phyloP scores from a whole-genome alignment of 2,797 vertebrate genomes.

The Ataeniobius toweri region DNA sequence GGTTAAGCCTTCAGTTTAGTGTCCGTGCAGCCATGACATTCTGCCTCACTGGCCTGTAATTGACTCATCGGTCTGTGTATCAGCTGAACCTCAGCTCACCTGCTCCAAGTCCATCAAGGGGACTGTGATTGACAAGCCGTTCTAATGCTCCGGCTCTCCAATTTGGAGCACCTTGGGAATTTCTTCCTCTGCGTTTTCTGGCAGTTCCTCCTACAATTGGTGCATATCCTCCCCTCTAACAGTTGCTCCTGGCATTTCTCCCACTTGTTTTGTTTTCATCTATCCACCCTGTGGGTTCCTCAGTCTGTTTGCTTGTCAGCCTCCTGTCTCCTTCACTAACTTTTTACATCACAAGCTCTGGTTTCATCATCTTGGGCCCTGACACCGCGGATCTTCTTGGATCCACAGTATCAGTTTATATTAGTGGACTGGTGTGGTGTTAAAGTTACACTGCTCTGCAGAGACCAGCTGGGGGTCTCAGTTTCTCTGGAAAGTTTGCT shows the following conservation, averaged over 20 bases:
- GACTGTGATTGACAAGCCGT: constrained; percentile 69
- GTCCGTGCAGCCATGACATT: constrained; percentile 75
- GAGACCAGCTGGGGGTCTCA: constrained; percentile 63
- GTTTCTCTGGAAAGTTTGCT: constrained; percentile 71
- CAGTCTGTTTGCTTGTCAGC: constrained; percentile 50
- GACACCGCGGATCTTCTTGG: constrained; percentile 11
- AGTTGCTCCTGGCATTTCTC: constrained; percentile 42
- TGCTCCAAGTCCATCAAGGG: constrained; percentile 58
- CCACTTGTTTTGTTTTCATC: constrained; percentile 54
- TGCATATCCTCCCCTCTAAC: neutral
- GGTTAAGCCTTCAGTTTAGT: constrained; percentile 71
- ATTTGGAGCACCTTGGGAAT: constrained; percentile 24
- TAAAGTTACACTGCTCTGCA: constrained; percentile 33
- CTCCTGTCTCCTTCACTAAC: constrained; percentile 24
- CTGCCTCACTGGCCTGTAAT: constrained; percentile 67
- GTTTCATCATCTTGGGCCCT: constrained; percentile 50
- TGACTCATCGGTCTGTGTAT: constrained; percentile 71
- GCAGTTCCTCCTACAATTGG: constrained; percentile 29
- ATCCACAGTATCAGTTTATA: constrained; percentile 33
- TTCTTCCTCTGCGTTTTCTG: constrained; percentile 34
- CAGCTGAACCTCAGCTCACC: constrained; percentile 67
- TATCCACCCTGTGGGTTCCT: constrained; percentile 24
- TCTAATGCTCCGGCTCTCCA: constrained; percentile 51
- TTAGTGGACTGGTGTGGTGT: constrained; percentile 36
- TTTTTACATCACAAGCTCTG: constrained; percentile 30